phyloP scores from a whole-genome alignment of 2,888 invertebrate genomes.

The Brachynemurus nebulosus region DNA sequence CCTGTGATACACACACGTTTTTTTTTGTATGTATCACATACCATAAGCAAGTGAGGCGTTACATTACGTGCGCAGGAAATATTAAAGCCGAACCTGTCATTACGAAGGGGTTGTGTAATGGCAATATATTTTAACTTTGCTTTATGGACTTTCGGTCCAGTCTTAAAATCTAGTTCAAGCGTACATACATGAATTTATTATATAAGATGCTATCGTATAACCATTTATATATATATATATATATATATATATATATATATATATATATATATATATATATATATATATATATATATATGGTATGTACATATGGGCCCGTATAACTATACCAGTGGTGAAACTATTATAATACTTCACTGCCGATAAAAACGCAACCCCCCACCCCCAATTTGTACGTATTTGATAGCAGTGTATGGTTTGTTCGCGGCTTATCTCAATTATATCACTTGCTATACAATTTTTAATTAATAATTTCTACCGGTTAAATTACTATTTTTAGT shows the following conservation, averaged over 20 bases:
- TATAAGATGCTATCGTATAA: slow-evolving; percentile 1
- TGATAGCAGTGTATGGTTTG: not conserved
- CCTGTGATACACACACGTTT: too few relatives aligned
- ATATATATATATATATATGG: too few relatives aligned
- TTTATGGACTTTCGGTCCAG: slow-evolving; percentile 1
- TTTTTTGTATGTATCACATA: too few relatives aligned
- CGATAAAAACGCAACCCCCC: not conserved
- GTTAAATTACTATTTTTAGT: slow-evolving; percentile 1
- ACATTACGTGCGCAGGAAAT: too few relatives aligned
- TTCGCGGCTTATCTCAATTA: not conserved
- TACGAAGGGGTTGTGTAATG: not conserved
- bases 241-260: too few relatives aligned
- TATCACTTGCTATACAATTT: not conserved
- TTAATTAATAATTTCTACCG: not conserved
- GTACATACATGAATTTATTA: slow-evolving; percentile 1
- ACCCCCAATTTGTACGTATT: not conserved
- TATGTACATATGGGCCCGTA: too few relatives aligned
- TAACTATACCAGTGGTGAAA: too few relatives aligned
- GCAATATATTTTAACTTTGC: slow-evolving; percentile 1
- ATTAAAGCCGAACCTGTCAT: too few relatives aligned
- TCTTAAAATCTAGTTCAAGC: slow-evolving; percentile 1
- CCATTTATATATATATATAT: too few relatives aligned
- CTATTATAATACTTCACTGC: slow-evolving; percentile 2
- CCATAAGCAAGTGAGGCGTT: too few relatives aligned
- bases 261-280: too few relatives aligned